These are phyloP conservation scores for Helicoverpa armigera DNA, from an alignment of 1,140 invertebrate species.

Conservation along the genomic window DNA sequence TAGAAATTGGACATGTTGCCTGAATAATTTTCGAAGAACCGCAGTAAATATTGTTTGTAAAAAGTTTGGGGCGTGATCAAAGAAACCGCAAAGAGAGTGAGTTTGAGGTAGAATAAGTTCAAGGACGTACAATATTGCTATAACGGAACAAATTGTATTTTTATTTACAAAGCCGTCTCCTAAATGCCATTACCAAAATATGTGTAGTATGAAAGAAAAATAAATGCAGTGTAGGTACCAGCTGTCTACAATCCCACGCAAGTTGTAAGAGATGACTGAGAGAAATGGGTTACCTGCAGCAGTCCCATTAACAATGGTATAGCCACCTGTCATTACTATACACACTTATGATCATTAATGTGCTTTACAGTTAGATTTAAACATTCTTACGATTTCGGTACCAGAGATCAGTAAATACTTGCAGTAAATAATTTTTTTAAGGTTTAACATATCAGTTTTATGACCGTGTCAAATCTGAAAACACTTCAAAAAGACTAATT, in stretches of 20 bases:
- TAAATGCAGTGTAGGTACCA: constrained; percentile 12
- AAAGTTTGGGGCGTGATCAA: constrained; percentile 31
- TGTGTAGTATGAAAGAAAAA: neutral
- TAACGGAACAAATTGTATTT: neutral
- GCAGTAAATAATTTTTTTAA: neutral
- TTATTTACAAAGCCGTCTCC: neutral
- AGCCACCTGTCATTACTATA: constrained; percentile 39
- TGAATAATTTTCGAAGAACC: constrained; percentile 60
- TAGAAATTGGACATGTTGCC: constrained; percentile 60
- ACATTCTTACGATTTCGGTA: constrained; percentile 4
- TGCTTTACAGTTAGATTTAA: neutral
- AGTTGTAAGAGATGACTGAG: constrained; percentile 19
- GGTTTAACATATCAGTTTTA: neutral
- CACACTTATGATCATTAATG: constrained; percentile 33
- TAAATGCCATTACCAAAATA: neutral
- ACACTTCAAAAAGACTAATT: constrained; percentile 6
- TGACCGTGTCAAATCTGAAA: neutral
- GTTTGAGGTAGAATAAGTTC: neutral
- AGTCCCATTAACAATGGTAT: constrained; percentile 27
- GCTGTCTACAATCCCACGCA: constrained; percentile 30
- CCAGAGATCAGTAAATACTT: neutral
- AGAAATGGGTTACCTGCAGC: constrained; percentile 30
- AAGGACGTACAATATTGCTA: neutral
- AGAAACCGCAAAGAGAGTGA: constrained; percentile 27
- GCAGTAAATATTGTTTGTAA: constrained; percentile 28